phyloP scores from a whole-genome alignment of 1,140 invertebrate species.

The Lasioglossum albipes region DNA sequence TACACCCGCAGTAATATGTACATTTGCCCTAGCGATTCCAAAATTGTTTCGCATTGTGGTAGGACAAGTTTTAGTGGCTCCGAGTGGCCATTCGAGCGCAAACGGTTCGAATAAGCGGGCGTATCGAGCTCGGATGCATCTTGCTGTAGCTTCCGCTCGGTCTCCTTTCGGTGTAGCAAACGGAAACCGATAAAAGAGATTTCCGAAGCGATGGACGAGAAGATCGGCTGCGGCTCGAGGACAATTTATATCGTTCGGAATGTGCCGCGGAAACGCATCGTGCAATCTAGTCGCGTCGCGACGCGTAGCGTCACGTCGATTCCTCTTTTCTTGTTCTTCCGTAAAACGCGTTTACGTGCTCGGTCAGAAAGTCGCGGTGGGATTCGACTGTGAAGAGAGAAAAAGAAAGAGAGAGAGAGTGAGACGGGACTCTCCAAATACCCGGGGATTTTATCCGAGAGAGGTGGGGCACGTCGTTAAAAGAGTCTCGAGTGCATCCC shows the following conservation, averaged over 20 bases:
- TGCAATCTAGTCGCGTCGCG: background rate
- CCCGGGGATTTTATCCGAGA: background rate
- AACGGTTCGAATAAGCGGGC: too few species aligned
- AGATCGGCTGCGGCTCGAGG: background rate
- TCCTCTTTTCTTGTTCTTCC: background rate
- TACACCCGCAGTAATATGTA: too few species aligned
- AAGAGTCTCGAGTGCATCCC: slow-evolving; percentile 21
- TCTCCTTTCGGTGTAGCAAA: background rate
- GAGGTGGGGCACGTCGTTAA: slow-evolving; percentile 3
- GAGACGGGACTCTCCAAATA: background rate
- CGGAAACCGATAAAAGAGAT: background rate
- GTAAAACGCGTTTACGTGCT: slow-evolving; percentile 18
- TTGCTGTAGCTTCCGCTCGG: too few species aligned
- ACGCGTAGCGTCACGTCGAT: background rate
- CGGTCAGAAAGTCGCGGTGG: background rate
- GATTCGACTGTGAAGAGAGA: background rate
- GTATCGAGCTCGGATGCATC: too few species aligned
- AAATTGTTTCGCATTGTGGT: too few species aligned
- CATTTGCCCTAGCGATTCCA: too few species aligned
- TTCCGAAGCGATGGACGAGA: background rate
- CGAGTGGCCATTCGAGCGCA: too few species aligned
- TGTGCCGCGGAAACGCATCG: background rate
- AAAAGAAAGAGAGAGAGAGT: background rate
- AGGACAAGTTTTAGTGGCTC: too few species aligned
- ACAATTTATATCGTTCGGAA: background rate